Evolutionary conservation across 2,888 invertebrate species (phyloP), one percentile per base, ranked within the genome.

Genomic region (Calliscelio sp.): DNA sequence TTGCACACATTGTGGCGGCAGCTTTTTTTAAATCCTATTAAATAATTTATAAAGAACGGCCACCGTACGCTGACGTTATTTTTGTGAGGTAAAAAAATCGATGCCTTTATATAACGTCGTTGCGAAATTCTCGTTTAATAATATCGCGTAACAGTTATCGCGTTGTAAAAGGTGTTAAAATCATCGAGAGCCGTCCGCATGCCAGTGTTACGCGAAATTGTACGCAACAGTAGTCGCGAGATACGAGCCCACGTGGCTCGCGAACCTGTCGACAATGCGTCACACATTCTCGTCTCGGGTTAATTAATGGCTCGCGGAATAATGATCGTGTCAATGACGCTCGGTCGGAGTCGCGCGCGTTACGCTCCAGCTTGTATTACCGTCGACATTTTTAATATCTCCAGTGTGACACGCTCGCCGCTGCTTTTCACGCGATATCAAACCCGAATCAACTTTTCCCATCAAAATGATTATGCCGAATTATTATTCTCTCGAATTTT

Each of bases 271-370:
- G 65, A 73, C 78, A 73, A 51, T 41, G 41, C 49, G 65, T 68
- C 77, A 75, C 73, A 51, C 65, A 65, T 77, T 77, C 71, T 74
- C 75, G 75, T 75, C 77, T 70, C 63, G 65, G 81, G 32, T 77
- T 71, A 82, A 82, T 82, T 77, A 82, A 82, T 82, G 77, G 81
- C 55, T 73, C 73, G 49, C 73, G 46, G 79, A 81, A 66, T 66
- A 81, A 74, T 74, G 80, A 61, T 51, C 66, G 73, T 66, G 80
- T 80, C 79, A 79, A 79, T 79, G 71, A 65, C 71, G 65, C 46
- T 25, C 22, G 70, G 18, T 7, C 53, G 61, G 53, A 59, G 46
- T 77, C 68, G 77, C 77, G n/a, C n/a, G n/a, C n/a, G 70, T 70
- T 78, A 59, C 77, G 46, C 44, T 28, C 16, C 44, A 68, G 49